These are phyloP conservation scores for Limnephilus rhombicus DNA, from an alignment of 2,888 invertebrate species.

Conservation along the genomic window DNA sequence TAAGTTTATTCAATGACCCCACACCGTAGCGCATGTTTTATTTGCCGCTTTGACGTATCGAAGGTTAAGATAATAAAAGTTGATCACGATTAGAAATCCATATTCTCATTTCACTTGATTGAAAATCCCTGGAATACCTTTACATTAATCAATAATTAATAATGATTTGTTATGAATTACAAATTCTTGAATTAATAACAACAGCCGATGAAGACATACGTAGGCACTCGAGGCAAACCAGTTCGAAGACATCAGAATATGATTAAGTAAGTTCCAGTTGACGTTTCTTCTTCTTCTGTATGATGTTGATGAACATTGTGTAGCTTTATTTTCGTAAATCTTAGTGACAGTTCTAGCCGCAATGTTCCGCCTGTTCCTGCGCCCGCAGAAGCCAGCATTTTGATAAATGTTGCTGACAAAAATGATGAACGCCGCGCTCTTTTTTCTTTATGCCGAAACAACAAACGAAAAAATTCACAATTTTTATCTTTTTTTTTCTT, in stretches of 20 bases:
- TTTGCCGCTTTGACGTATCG: neutral
- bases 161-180: neutral
- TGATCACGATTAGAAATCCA: neutral
- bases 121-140: neutral
- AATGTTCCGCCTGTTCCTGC: neutral
- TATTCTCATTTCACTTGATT: neutral
- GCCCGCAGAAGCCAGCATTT: neutral
- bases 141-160: neutral
- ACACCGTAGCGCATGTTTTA: neutral
- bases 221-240: neutral
- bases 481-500: neutral
- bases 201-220: neutral
- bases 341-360: neutral
- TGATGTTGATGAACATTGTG: neutral
- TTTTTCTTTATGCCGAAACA: conserved; percentile 7
- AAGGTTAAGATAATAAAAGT: neutral
- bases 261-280: neutral
- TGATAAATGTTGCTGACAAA: conserved; percentile 24
- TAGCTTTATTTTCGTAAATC: neutral
- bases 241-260: neutral
- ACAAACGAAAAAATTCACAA: neutral
- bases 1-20: neutral
- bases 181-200: neutral
- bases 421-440: conserved; percentile 13
- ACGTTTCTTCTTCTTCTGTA: neutral